Base-by-base conservation (phyloP, 35 echinoderm and acorn worm species). In the Eucidaris tribuloides region DNA sequence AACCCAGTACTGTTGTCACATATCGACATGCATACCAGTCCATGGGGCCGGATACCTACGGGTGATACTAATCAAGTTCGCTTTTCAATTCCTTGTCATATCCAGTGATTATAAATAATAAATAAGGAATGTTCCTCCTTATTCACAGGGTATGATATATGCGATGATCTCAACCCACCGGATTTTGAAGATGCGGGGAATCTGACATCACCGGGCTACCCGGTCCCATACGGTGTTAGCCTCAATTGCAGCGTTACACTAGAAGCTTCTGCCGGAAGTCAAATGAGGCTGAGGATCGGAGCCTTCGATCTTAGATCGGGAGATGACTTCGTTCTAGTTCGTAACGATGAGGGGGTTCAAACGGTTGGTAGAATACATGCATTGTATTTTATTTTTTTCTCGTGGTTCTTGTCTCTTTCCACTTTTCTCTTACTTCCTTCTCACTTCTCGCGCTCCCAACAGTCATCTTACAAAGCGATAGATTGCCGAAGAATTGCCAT, bases 241-340 rank as follows among this genome's bases (percentile, higher is more conserved):
- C 42, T 18, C 34, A 42, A 79, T 19, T 87, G 56, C 38, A 40
- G 7, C n/a, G 36, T 57, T n/a, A 24, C 20, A 2, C 20, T 63
- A 20, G 4, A 58, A 31, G 76, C 84, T 0, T 50, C 56, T 30
- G 5, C 18, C 2, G 71, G 32, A 6, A 35, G 31, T 7, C 77
- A 45, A 28, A 62, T 87, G n/a, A 35, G 71, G 27, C 37, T 87
- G 23, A n/a, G 48, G 37, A 79, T 87, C 58, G 74, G 42, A 0
- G 24, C 38, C 7, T 79, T 87, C 55, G 70, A 87, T 79, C 54
- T 87, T 41, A 60, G 71, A 28, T 71, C 78, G 42, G 84, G 74
- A 14, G 84, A 79, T 68, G 57, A 52, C 54, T 60, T 60, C 5
- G 54, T 45, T 24, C 44, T 87, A 28, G 56, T 39, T 40, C 57